Evolutionary conservation across 2,797 vertebrate genomes (phyloP).

Genomic region (Muscicapa comitata): DNA sequence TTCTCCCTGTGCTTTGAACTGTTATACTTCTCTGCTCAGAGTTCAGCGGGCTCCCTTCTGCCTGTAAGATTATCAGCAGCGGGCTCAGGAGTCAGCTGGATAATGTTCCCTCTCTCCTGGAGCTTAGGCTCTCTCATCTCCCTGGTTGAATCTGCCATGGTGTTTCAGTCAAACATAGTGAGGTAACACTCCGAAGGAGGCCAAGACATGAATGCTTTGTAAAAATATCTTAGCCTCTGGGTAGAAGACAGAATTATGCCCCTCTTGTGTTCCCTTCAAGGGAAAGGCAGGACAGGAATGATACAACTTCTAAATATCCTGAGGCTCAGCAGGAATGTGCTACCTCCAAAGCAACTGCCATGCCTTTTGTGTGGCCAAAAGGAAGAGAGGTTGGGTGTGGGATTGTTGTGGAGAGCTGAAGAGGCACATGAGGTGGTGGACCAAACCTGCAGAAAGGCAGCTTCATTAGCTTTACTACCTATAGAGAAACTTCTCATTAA

Average conservation of each 20-base stretch:
- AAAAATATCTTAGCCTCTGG: background rate
- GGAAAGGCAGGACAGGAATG: background rate
- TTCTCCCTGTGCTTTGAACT: background rate
- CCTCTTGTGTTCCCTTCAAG: rapidly evolving
- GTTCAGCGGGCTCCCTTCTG: background rate
- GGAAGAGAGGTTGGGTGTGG: background rate
- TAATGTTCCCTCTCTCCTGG: background rate
- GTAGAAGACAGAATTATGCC: background rate
- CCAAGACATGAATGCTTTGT: rapidly evolving
- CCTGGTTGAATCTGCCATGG: background rate
- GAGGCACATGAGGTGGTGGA: background rate
- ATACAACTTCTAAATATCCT: rapidly evolving
- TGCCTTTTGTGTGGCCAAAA: background rate
- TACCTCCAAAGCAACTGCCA: background rate
- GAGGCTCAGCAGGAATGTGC: background rate
- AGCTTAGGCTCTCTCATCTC: background rate
- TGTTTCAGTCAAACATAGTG: background rate
- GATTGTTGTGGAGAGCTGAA: background rate
- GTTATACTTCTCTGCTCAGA: rapidly evolving
- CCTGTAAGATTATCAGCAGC: background rate
- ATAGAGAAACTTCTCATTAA: background rate
- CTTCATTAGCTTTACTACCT: background rate
- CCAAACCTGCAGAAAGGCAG: background rate
- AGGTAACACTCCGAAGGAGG: background rate
- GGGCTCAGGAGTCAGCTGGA: background rate